These are phyloP conservation scores for Mus spicilegus DNA, from an alignment of 2,113 vertebrate genomes.

Conservation along the genomic window DNA sequence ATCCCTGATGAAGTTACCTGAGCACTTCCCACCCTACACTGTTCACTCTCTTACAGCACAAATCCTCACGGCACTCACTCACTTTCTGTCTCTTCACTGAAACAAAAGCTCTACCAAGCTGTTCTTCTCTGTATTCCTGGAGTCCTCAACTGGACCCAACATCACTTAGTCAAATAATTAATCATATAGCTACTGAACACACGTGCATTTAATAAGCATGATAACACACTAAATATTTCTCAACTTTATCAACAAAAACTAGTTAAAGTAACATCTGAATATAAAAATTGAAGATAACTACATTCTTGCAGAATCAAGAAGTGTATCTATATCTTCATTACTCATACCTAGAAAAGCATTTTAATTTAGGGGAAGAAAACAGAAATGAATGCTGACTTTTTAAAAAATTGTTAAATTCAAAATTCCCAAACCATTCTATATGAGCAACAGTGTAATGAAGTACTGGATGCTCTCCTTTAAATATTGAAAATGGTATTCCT, in stretches of 20 bases:
- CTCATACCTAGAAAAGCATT: neutral
- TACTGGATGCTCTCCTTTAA: neutral
- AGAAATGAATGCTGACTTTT: neutral
- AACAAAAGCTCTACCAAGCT: neutral
- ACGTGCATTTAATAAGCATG: slow-evolving; percentile 29
- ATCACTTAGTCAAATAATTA: slow-evolving; percentile 47
- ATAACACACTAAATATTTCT: slow-evolving; percentile 61
- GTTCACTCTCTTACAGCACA: neutral
- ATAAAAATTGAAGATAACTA: slow-evolving; percentile 32
- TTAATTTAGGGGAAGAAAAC: neutral
- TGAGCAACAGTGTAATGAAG: slow-evolving; percentile 13
- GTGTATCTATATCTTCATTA: neutral
- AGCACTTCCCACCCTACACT: neutral
- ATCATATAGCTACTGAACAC: slow-evolving; percentile 12
- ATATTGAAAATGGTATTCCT: neutral
- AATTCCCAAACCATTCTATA: slow-evolving; percentile 30
- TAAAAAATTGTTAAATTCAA: neutral
- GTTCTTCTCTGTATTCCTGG: neutral
- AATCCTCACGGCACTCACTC: neutral
- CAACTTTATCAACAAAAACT: slow-evolving; percentile 45
- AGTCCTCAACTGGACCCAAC: neutral
- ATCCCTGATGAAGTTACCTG: neutral
- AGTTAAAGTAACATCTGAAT: slow-evolving; percentile 58
- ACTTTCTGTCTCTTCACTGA: slow-evolving; percentile 41
- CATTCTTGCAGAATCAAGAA: slow-evolving; percentile 51